A percentile compares a stretch with the other conserved stretches of the same genome.
phyloP scores from a whole-genome alignment of 1,140 invertebrate species.

The Brachionus plicatilis region DNA sequence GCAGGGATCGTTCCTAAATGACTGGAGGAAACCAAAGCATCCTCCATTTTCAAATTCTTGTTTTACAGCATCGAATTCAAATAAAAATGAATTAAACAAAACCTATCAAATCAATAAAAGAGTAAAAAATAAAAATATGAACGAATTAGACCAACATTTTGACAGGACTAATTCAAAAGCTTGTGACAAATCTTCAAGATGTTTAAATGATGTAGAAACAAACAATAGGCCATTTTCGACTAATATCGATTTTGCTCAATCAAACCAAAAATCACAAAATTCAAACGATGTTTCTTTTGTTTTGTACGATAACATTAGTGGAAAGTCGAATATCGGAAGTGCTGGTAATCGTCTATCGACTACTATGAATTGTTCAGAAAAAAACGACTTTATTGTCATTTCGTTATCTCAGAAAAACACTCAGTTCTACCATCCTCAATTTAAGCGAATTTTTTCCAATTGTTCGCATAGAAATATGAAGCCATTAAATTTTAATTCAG shows the following conservation, averaged over 20 bases:
- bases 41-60: neutral
- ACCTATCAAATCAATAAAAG: no score
- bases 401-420: neutral
- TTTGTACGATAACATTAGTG: neutral
- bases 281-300: neutral
- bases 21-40: neutral
- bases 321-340: neutral
- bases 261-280: neutral
- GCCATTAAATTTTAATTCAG: neutral
- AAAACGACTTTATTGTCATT: neutral
- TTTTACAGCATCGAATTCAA: neutral
- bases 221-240: no score
- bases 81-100: neutral
- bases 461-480: neutral
- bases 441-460: neutral
- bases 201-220: no score
- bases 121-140: no score
- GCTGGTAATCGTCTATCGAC: neutral
- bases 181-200: no score
- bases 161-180: no score
- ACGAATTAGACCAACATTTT: no score
- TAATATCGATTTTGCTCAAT: no score
- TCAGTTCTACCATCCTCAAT: constrained; percentile 6
- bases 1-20: neutral
- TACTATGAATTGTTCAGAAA: neutral